A percentile compares a stretch with the other conserved stretches of the same genome.
These are phyloP conservation scores for Acholoe squamosa DNA, from an alignment of 2,888 invertebrate genomes.

Conservation along the genomic window DNA sequence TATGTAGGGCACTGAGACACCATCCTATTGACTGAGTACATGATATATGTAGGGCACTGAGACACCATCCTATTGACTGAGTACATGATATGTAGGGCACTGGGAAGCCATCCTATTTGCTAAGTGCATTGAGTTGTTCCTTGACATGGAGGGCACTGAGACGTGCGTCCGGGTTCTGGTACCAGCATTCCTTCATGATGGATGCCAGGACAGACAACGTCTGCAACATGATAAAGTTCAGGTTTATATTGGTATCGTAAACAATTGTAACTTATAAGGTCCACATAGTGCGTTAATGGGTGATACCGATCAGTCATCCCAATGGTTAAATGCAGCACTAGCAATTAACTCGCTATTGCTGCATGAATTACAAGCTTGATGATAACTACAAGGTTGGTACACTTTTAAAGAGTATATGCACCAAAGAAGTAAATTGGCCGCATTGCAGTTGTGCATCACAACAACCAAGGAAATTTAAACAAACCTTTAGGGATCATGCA, in stretches of 20 bases:
- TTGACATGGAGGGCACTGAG: slow-evolving; percentile 97
- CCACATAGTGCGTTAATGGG: not conserved
- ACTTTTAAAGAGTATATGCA: too few relatives aligned
- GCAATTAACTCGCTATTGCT: too few relatives aligned
- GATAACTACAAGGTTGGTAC: not conserved
- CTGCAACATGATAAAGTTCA: slow-evolving; percentile 84
- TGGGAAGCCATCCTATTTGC: slow-evolving; percentile 71
- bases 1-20: too few relatives aligned
- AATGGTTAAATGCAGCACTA: too few relatives aligned
- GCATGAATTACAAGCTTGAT: not conserved
- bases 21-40: too few relatives aligned
- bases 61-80: too few relatives aligned
- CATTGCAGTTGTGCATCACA: too few relatives aligned
- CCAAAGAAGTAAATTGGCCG: too few relatives aligned
- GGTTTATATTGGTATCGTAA: not conserved
- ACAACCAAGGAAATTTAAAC: too few relatives aligned
- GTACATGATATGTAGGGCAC: too few relatives aligned
- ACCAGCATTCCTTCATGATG: slow-evolving; percentile 99
- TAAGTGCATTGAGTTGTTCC: slow-evolving; percentile 94
- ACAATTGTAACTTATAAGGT: not conserved
- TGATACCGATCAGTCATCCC: not conserved
- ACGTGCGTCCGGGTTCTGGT: slow-evolving; percentile 96
- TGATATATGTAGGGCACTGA: too few relatives aligned
- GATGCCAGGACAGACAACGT: slow-evolving; percentile 84
- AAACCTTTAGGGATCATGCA: too few relatives aligned